Conservation (phyloP, 2,113 vertebrate species). For the Chloebia gouldiae region DNA sequence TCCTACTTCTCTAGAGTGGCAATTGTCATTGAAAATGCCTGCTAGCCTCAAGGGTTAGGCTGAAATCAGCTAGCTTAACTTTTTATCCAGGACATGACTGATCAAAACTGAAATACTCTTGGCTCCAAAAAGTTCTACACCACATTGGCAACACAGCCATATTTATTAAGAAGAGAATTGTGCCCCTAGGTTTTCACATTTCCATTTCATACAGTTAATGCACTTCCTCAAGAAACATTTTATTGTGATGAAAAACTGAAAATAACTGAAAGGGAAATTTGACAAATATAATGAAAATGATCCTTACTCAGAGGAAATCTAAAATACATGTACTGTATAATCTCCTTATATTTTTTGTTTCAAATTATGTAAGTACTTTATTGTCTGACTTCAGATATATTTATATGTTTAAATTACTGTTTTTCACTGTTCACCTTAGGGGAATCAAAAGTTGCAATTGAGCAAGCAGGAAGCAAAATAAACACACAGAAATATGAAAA, state of each 20-base stretch:
- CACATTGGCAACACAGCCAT: neutral
- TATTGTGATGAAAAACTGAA: neutral
- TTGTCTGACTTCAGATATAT: slow-evolving; percentile 19
- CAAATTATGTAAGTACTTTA: slow-evolving; percentile 32
- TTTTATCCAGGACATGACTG: neutral
- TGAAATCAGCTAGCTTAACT: neutral
- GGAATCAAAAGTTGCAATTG: neutral
- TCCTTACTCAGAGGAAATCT: slow-evolving; percentile 4
- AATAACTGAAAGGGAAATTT: neutral
- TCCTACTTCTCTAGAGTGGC: neutral
- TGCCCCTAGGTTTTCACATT: neutral
- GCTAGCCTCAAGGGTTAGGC: neutral
- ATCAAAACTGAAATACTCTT: neutral
- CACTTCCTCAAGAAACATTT: neutral
- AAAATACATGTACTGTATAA: neutral
- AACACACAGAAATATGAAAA: neutral
- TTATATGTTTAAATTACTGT: neutral
- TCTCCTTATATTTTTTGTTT: slow-evolving; percentile 1
- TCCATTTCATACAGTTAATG: neutral
- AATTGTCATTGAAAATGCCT: neutral
- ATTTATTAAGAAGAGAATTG: neutral
- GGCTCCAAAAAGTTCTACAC: neutral
- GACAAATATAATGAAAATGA: neutral
- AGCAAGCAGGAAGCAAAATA: neutral
- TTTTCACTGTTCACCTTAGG: neutral